Percentiles rank a stretch among this genome's conserved stretches.
phyloP scores from a whole-genome alignment of 2,888 invertebrate species.

The Zaprionus obscuricornis region DNA sequence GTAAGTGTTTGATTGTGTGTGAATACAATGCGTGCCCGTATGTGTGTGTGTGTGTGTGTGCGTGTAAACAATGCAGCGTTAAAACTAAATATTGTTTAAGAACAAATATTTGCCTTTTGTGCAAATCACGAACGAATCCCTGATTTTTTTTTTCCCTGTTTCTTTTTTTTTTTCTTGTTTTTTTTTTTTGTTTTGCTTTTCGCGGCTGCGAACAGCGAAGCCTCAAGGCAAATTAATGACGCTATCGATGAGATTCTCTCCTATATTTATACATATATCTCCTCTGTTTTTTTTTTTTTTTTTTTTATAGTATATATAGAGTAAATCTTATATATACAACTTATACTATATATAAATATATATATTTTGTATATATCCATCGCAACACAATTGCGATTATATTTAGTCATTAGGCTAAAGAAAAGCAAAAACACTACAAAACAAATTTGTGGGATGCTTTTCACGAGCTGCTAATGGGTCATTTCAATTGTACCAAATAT shows the following conservation, averaged over 20 bases:
- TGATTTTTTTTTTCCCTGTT: conserved; percentile 32
- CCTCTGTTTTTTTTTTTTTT: background rate
- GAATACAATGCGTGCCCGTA: background rate
- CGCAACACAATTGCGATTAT: conserved; percentile 32
- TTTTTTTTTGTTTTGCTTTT: conserved; percentile 16
- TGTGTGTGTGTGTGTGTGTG: conserved; percentile 14
- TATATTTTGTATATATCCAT: background rate
- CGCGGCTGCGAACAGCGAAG: conserved; percentile 18
- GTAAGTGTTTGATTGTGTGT: conserved; percentile 39
- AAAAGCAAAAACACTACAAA: conserved; percentile 15
- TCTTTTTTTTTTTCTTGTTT: background rate
- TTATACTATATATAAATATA: conserved; percentile 2
- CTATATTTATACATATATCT: conserved; percentile 17
- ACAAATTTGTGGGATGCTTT: conserved; percentile 52
- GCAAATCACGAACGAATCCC: conserved; percentile 68
- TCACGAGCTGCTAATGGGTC: conserved; percentile 79
- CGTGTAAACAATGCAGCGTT: conserved; percentile 74
- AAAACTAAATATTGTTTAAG: conserved; percentile 77
- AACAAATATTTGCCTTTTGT: conserved; percentile 75
- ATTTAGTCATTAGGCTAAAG: conserved; percentile 55
- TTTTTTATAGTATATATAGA: conserved; percentile 24
- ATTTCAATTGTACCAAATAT: conserved; percentile 66
- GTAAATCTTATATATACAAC: no score
- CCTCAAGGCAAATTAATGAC: conserved; percentile 58
- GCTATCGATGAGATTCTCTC: conserved; percentile 56